phyloP scores from a whole-genome alignment of 2,888 invertebrate genomes.

The Chrysolina americana region DNA sequence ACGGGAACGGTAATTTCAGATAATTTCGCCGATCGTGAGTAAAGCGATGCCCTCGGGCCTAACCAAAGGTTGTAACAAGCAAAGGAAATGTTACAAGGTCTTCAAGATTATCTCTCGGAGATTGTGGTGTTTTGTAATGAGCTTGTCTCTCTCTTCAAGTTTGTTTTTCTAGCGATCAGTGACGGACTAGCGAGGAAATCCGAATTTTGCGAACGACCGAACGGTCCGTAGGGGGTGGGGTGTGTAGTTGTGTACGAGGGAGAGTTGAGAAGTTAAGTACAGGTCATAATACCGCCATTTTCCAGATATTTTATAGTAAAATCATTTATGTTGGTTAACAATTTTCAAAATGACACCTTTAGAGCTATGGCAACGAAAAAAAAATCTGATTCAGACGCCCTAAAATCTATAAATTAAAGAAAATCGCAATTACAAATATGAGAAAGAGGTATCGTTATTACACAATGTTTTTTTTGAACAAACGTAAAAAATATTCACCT shows the following conservation, averaged over 20 bases:
- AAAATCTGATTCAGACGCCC: too few relatives aligned
- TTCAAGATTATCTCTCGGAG: conserved; percentile 70
- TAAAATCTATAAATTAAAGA: too few relatives aligned
- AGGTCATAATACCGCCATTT: too few relatives aligned
- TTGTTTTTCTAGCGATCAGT: conserved; percentile 11
- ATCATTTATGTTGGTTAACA: too few relatives aligned
- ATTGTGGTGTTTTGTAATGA: conserved; percentile 66
- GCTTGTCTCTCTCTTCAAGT: conserved; percentile 47
- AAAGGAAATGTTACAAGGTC: conserved; percentile 68
- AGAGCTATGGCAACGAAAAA: too few relatives aligned
- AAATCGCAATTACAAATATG: too few relatives aligned
- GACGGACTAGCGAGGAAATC: conserved; percentile 17
- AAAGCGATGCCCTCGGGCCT: conserved; percentile 62
- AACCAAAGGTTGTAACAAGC: conserved; percentile 66
- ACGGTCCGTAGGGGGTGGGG: neutral
- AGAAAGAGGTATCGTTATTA: too few relatives aligned
- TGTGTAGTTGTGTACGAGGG: neutral
- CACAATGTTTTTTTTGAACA: too few relatives aligned
- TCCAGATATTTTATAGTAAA: too few relatives aligned
- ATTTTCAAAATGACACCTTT: too few relatives aligned
- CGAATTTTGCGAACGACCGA: neutral
- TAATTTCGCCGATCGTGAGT: conserved; percentile 59
- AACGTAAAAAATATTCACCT: too few relatives aligned
- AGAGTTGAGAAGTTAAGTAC: neutral
- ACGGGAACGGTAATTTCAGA: conserved; percentile 51